Base-by-base conservation (phyloP, 2,113 vertebrate species). In the Lepisosteus oculatus region DNA sequence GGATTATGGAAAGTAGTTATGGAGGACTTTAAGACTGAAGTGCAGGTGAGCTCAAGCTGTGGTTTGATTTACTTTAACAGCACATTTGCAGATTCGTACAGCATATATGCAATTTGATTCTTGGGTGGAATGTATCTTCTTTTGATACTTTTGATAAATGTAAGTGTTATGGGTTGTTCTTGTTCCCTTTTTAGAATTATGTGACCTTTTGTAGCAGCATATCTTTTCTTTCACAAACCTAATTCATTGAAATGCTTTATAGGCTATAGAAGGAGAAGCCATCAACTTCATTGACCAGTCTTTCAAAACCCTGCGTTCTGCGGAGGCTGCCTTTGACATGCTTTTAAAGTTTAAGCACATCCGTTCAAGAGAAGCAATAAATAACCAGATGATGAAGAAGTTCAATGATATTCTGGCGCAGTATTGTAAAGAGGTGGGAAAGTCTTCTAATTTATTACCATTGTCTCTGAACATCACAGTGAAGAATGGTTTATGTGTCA, bases 191-290 rank as follows among this genome's bases (percentile, higher is more conserved):
- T 6, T 6, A 51, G 5, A 51, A 51, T 9, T 6, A 51, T 6
- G 9, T 6, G 9, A 51, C 5, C 47, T 6, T 51, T 51, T 51
- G 9, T 29, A 51, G 47, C 47, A 51, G 5, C 5, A 51, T 9
- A 1, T 51, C 1, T 51, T 51, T 51, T 51, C 5, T 51, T 51
- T 5, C 5, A 51, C 9, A 9, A 6, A 51, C 47, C 9, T 9
- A 51, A 51, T 51, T 6, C 47, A 51, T 9, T 51, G 47, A 9
- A 6, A 51, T 51, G 3, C 47, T 77, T 6, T 74, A 41, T 81
- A 99, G 97, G 80, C 81, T 71, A 92, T 98, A 73, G 97, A 99
- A 85, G 91, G 80, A 83, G 91, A 97, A 73, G 93, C 94, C 61
- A 94, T 92, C 79, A 77, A 65, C 51, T 94, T 98, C 71, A 94